A percentile compares a stretch with the other conserved stretches of the same genome.
Evolutionary conservation across 2,113 vertebrate genomes (phyloP).

Genomic region (Catharus minimus): DNA sequence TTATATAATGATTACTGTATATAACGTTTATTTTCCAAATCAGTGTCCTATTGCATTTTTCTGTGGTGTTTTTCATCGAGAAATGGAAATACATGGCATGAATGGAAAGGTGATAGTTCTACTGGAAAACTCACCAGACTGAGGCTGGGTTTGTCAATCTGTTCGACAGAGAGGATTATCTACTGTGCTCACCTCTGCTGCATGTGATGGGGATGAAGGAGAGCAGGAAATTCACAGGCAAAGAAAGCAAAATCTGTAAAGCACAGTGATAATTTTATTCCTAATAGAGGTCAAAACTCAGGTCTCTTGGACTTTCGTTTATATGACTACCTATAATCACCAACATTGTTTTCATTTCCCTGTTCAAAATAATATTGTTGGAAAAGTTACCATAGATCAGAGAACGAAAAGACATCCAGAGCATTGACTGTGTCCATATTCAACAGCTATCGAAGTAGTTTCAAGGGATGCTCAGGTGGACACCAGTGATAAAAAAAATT

Average conservation of each 20-base stretch:
- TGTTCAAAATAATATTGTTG: not conserved
- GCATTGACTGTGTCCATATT: fast-evolving
- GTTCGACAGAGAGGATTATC: not conserved
- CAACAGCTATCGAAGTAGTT: not conserved
- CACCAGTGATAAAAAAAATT: not conserved
- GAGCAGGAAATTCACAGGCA: not conserved
- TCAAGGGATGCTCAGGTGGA: not conserved
- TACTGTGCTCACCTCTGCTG: not conserved
- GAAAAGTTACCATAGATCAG: not conserved
- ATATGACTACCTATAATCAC: not conserved
- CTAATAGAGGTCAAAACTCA: not conserved
- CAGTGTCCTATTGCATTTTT: not conserved
- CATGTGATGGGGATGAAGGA: not conserved
- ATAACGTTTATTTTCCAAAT: not conserved
- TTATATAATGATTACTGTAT: not conserved
- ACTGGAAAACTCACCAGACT: not conserved
- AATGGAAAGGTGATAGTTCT: not conserved
- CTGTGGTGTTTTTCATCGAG: not conserved
- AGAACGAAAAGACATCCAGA: not conserved
- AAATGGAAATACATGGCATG: not conserved
- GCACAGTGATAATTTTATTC: not conserved
- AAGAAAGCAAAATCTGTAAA: not conserved
- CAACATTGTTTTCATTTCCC: not conserved
- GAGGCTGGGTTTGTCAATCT: not conserved
- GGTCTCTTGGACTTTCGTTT: not conserved